Conservation (phyloP, 2,113 vertebrate species). For the Macroglossus sobrinus region DNA sequence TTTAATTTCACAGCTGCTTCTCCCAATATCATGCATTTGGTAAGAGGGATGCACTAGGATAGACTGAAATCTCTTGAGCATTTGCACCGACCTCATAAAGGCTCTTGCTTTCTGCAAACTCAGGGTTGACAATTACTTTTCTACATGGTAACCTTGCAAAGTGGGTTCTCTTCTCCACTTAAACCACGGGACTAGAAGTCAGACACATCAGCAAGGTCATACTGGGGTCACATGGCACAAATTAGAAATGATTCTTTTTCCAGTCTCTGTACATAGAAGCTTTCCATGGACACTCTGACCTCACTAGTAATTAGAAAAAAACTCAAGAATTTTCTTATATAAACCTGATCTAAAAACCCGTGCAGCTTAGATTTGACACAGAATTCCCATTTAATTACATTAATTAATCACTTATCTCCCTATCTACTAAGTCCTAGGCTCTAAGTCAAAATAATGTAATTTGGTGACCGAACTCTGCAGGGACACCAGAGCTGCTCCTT, state of each 20-base stretch:
- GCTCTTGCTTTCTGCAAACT: neutral
- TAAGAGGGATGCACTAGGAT: neutral
- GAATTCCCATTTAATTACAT: neutral
- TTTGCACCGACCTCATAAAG: neutral
- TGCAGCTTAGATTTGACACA: neutral
- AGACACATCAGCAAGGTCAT: neutral
- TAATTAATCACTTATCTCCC: neutral
- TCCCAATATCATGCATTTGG: neutral
- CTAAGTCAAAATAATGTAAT: neutral
- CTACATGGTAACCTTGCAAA: neutral
- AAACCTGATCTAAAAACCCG: constrained; percentile 22
- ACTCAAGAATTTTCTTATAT: constrained; percentile 25
- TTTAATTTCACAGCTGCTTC: neutral
- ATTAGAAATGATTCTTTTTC: constrained; percentile 12
- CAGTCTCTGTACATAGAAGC: neutral
- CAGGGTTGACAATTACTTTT: neutral
- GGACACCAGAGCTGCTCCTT: neutral
- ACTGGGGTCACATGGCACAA: neutral
- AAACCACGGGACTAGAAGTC: neutral
- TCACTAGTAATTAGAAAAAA: constrained; percentile 21
- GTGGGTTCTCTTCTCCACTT: neutral
- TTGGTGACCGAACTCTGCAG: neutral
- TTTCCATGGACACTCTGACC: neutral
- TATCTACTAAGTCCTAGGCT: neutral
- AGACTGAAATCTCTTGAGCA: neutral